Evolutionary conservation across 1,140 invertebrate species (phyloP).

Genomic region (Diploscapter pachys): DNA sequence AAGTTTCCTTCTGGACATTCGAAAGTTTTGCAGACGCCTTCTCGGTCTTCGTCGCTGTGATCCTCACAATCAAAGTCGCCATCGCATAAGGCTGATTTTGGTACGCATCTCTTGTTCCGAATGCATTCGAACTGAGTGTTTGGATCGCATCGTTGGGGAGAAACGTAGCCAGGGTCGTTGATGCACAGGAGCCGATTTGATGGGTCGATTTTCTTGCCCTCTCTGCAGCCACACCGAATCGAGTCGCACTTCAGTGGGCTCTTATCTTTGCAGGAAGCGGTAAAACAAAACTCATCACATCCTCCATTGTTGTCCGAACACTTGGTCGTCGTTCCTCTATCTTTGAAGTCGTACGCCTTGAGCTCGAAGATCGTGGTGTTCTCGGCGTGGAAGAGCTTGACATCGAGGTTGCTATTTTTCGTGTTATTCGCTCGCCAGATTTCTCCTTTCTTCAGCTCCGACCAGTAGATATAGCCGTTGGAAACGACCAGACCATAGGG

Average conservation of each 20-base stretch:
- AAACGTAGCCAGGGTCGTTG: conserved; percentile 49
- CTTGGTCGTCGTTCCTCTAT: conserved; percentile 13
- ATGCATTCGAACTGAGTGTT: conserved; percentile 62
- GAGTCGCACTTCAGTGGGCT: conserved; percentile 21
- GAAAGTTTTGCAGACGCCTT: conserved; percentile 55
- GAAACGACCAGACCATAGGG: conserved; percentile 65
- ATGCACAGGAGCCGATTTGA: conserved; percentile 34
- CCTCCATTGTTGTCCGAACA: conserved; percentile 55
- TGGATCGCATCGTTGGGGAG: conserved; percentile 41
- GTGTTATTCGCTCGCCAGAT: neutral
- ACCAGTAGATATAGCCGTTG: conserved; percentile 63
- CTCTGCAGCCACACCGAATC: conserved; percentile 22
- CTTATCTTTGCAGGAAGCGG: conserved; percentile 56
- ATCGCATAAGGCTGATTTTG: conserved; percentile 64
- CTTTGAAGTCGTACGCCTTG: conserved; percentile 16
- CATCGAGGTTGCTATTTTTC: too few species aligned
- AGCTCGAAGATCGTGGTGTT: conserved; percentile 25
- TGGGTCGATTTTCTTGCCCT: conserved; percentile 16
- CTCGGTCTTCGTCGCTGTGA: conserved; percentile 64
- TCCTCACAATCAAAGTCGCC: conserved; percentile 65
- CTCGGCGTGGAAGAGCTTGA: too few species aligned
- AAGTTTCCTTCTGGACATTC: conserved; percentile 23
- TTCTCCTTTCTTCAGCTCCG: conserved; percentile 60
- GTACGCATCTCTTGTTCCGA: conserved; percentile 63
- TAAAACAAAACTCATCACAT: conserved; percentile 66